phyloP scores from a whole-genome alignment of 2,113 vertebrate species.

The Macrotis lagotis region DNA sequence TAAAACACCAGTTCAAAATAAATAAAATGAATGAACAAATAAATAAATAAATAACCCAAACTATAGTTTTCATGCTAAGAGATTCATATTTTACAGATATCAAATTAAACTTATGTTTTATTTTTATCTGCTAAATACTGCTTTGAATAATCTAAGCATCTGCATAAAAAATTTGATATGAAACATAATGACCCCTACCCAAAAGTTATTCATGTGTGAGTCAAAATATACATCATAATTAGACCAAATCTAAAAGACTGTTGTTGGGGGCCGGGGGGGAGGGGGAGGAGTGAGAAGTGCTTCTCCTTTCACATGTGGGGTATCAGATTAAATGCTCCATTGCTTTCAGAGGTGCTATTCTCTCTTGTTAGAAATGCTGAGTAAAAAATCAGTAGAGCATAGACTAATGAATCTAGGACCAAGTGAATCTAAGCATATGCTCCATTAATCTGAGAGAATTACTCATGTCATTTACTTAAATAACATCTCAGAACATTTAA shows the following conservation, averaged over 20 bases:
- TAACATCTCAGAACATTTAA: constrained; percentile 55
- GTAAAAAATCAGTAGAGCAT: constrained; percentile 55
- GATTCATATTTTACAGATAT: not conserved
- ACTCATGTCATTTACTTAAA: constrained; percentile 60
- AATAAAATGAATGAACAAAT: too few species aligned
- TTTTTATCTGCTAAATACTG: not conserved
- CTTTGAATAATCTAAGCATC: not conserved
- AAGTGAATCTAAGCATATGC: constrained; percentile 47
- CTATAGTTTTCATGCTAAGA: not conserved
- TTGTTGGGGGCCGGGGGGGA: not conserved
- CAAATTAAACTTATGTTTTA: constrained; percentile 9
- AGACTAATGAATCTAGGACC: constrained; percentile 58
- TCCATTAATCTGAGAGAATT: constrained; percentile 48
- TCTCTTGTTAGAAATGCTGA: constrained; percentile 49
- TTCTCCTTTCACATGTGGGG: not conserved
- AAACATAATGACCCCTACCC: not conserved
- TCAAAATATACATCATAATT: constrained; percentile 1
- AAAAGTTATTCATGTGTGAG: not conserved
- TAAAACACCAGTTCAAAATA: too few species aligned
- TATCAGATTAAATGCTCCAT: constrained; percentile 42
- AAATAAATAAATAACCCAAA: constrained; percentile 30
- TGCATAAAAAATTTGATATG: not conserved
- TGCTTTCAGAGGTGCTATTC: constrained; percentile 46
- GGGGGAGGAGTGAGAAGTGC: not conserved
- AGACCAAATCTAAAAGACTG: not conserved